Base-by-base conservation (phyloP, 2,888 invertebrate species). In the Scaptomyza parva region DNA sequence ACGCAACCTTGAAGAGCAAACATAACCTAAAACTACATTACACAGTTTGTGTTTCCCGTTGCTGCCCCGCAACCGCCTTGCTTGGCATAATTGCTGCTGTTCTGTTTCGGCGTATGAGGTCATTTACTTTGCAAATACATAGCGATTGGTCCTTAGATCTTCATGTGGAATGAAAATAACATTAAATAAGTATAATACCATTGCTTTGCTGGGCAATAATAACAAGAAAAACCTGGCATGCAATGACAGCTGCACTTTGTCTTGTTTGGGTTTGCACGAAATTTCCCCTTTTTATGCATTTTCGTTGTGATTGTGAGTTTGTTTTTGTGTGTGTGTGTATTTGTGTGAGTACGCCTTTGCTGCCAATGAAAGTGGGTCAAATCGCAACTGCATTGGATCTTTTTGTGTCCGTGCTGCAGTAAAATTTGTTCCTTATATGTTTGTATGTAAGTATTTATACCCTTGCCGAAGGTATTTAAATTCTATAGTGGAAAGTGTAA, bases 11-110 rank as follows among this genome's bases (percentile, higher is more conserved):
- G 84, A 80, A 61, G 72, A 9, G 37, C 57, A 63, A 80, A 82
- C 87, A 81, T 87, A 83, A 83, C 87, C 87, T 83, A 81, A 83
- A 81, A 67, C 44, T 65, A 43, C 44, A 64, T 78, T 76, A 62
- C 54, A 62, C 60, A 57, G 48, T 14, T 57, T 44, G 39, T 45
- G 44, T 51, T 51, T 57, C 18, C 61, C 33, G 37, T 40, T 40
- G 26, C 53, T 50, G 53, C 18, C 51, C 37, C 53, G 44, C 48
- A 47, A 48, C 5, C 11, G 18, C 20, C 12, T n/a, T 5, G 6
- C 24, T 11, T 3, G 0, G 1, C 37, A 11, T 18, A 8, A 11
- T 33, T 41, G 48, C 14, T 48, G 26, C 43, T 26, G 26, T 11
- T 18, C n/a, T 51, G 45, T 9, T 17, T 30, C 37, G 68, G 37